Base-by-base conservation (phyloP, 2,113 vertebrate genomes). In the Pygathrix nemaeus region DNA sequence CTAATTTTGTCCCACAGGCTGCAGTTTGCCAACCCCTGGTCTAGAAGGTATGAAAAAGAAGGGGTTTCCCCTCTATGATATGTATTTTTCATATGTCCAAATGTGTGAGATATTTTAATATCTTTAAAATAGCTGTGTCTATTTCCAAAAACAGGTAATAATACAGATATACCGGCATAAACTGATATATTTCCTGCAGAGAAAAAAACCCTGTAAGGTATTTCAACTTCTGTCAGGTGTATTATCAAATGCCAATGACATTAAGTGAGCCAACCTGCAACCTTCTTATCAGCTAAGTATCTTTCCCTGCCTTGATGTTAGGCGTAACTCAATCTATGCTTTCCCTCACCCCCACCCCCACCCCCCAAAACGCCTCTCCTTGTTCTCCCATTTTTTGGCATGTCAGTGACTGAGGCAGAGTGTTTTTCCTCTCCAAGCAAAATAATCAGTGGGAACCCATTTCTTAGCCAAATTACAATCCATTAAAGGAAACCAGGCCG, bases 381-480 rank as follows among this genome's bases (percentile, higher is more conserved):
- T 25, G 20, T 61, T 52, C 48, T 78, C 38, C 30, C 48, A 92
- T 94, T 95, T 66, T 45, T 83, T 90, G 73, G 57, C 86, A 88
- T 43, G n/a, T 40, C 66, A 43, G 16, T 85, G 75, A 84, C 32
- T 61, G 30, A 94, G 86, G 95, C 72, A 75, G 72, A 72, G 32
- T 66, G 66, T 85, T 94, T 96, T 96, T 68, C 81, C 80, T 90
- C 16, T 66, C 43, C 43, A 84, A 85, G 59, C 66, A 94, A 90
- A 88, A 92, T 78, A 95, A 96, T 70, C 45, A 0, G 92, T 80
- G 72, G 79, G 81, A 97, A 94, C 32, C 89, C 76, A 80, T 50
- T 94, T 94, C 68, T 79, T 76, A 79, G 81, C 70, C 90, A 97
- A 97, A 88, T 73, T 43, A 90, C 81, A 94, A 73, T 43, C 59